Percentiles rank a stretch among this genome's conserved stretches.
phyloP scores from a whole-genome alignment of 1,140 invertebrate genomes.

The Ceratoteleas bidentatus region DNA sequence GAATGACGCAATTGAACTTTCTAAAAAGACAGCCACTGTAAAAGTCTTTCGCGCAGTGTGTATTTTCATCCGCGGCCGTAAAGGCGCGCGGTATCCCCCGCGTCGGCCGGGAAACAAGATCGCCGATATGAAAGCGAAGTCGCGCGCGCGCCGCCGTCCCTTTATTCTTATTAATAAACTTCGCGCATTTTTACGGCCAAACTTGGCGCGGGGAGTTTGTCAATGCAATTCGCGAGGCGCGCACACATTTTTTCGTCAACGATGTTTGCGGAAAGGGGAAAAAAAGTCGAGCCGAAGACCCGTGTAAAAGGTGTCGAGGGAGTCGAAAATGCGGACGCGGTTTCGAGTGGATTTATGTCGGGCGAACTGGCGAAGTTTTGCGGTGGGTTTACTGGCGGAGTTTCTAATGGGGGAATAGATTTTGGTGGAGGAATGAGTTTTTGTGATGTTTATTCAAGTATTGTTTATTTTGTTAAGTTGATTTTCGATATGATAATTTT shows the following conservation, averaged over 20 bases:
- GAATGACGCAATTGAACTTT: constrained; percentile 62
- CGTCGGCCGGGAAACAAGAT: constrained; percentile 12
- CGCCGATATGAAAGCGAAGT: constrained; percentile 22
- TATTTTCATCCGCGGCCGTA: constrained; percentile 52
- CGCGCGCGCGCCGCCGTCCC: background rate
- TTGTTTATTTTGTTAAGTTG: no score
- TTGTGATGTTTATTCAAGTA: no score
- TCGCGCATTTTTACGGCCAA: constrained; percentile 4
- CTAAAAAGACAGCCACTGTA: constrained; percentile 59
- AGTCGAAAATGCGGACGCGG: no score
- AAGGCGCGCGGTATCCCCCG: constrained; percentile 4
- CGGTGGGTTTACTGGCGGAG: no score
- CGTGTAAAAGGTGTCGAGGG: background rate
- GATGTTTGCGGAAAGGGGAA: no score
- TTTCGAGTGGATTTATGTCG: no score
- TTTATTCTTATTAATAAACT: constrained; percentile 29
- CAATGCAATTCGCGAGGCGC: background rate
- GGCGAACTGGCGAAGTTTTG: no score
- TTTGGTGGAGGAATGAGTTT: no score
- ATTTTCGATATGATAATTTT: no score
- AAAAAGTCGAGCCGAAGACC: no score
- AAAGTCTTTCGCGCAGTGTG: constrained; percentile 53
- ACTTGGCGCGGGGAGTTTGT: background rate
- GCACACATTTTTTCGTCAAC: background rate
- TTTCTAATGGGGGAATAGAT: no score